phyloP scores from a whole-genome alignment of 64 coral and sea anemone species.

The Stichodactyla mertensii region DNA sequence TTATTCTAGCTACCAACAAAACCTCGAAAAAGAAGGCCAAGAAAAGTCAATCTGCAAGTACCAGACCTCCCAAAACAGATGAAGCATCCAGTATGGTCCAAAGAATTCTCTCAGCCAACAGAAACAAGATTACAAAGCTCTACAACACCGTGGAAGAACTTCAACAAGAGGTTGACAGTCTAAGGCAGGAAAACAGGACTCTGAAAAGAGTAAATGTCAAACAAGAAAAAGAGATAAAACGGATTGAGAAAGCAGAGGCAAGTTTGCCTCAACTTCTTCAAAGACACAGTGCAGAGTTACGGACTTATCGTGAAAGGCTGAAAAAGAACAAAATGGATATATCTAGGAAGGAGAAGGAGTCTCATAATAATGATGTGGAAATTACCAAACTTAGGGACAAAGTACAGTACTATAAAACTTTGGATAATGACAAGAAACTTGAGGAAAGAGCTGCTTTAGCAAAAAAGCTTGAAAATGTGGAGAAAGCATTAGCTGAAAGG shows the following conservation, averaged over 20 bases:
- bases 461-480: constrained; percentile 56
- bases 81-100: constrained; percentile 62
- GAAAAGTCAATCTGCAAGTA: constrained; percentile 61
- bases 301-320: constrained; percentile 77
- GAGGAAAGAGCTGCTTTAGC: constrained; percentile 66
- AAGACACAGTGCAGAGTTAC: constrained; percentile 87
- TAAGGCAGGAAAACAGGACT: constrained; percentile 77
- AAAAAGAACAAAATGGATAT: constrained; percentile 56
- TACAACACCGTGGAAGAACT: constrained; percentile 81
- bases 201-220: constrained; percentile 56
- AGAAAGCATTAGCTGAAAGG: constrained; percentile 44
- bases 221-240: constrained; percentile 80
- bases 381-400: constrained; percentile 78
- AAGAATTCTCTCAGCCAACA: constrained; percentile 82
- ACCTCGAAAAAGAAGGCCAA: constrained; percentile 50
- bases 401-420: constrained; percentile 55
- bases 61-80: constrained; percentile 11
- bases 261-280: constrained; percentile 67
- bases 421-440: constrained; percentile 67
- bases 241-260: constrained; percentile 68
- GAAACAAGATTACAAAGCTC: constrained; percentile 73
- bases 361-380: constrained; percentile 53
- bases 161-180: constrained; percentile 58
- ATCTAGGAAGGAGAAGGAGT: constrained; percentile 71
- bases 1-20: constrained; percentile 29